Conservation (phyloP, 2,888 invertebrate genomes). For the Brenthis daphne region DNA sequence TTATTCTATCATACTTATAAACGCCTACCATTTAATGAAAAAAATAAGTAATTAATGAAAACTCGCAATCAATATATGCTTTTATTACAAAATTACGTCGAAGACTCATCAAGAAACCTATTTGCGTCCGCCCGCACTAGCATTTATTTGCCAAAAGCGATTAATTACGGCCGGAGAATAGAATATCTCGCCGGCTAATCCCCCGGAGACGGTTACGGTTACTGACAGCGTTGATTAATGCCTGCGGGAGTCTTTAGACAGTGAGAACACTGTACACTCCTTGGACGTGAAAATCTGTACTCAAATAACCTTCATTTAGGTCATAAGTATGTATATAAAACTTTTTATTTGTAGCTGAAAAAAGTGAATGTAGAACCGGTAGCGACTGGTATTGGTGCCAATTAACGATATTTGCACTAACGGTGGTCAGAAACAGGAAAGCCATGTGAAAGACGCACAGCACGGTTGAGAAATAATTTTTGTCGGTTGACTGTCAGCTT, state of each 20-base stretch:
- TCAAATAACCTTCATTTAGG: conserved; percentile 73
- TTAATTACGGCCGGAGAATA: conserved; percentile 78
- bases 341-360: not conserved
- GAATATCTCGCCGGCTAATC: conserved; percentile 78
- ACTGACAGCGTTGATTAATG: conserved; percentile 80
- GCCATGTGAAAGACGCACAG: conserved; percentile 59
- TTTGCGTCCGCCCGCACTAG: conserved; percentile 61
- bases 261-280: conserved; percentile 49
- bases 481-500: conserved; percentile 35
- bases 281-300: conserved; percentile 57
- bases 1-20: not conserved
- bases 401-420: conserved; percentile 55
- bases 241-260: conserved; percentile 66
- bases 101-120: conserved; percentile 64
- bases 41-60: conserved; percentile 6
- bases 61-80: conserved; percentile 14
- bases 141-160: conserved; percentile 80
- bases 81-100: conserved; percentile 36
- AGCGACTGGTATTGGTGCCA: conserved; percentile 50
- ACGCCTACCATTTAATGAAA: conserved; percentile 3
- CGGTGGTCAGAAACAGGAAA: conserved; percentile 44
- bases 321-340: conserved; percentile 35
- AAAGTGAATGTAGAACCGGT: conserved; percentile 52
- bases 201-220: conserved; percentile 77
- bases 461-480: conserved; percentile 30